phyloP scores from a whole-genome alignment of 2,888 invertebrate species.

The Metalampra italica region DNA sequence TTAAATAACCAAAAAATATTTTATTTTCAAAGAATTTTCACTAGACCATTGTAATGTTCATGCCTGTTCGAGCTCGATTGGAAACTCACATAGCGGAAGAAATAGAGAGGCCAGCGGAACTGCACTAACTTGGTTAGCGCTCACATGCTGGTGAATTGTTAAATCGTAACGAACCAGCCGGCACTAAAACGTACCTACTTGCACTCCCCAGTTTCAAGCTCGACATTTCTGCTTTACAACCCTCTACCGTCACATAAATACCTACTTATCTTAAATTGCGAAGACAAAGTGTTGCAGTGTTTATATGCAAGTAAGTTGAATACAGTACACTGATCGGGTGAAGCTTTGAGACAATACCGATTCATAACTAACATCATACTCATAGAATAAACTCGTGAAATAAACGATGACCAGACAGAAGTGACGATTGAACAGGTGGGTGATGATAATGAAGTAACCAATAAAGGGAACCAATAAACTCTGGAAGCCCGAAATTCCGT shows the following conservation, averaged over 20 bases:
- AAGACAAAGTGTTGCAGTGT: background rate
- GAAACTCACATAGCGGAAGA: slow-evolving; percentile 6
- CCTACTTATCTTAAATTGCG: background rate
- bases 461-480: too few species aligned
- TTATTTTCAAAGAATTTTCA: too few species aligned
- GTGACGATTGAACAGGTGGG: too few species aligned
- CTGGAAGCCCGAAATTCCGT: too few species aligned
- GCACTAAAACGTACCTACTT: slow-evolving; percentile 16
- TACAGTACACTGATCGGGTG: too few species aligned
- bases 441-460: too few species aligned
- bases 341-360: too few species aligned
- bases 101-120: slow-evolving; percentile 16
- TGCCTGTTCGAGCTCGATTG: background rate
- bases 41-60: too few species aligned
- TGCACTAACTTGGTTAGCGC: slow-evolving; percentile 26
- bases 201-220: slow-evolving; percentile 5
- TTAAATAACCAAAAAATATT: too few species aligned
- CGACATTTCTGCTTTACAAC: slow-evolving; percentile 22
- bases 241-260: slow-evolving; percentile 7
- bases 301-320: background rate
- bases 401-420: too few species aligned
- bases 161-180: slow-evolving; percentile 28
- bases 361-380: too few species aligned
- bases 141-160: slow-evolving; percentile 37
- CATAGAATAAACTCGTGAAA: too few species aligned